These are phyloP conservation scores for Cotesia glomerata DNA, from an alignment of 1,140 invertebrate genomes.

Conservation along the genomic window DNA sequence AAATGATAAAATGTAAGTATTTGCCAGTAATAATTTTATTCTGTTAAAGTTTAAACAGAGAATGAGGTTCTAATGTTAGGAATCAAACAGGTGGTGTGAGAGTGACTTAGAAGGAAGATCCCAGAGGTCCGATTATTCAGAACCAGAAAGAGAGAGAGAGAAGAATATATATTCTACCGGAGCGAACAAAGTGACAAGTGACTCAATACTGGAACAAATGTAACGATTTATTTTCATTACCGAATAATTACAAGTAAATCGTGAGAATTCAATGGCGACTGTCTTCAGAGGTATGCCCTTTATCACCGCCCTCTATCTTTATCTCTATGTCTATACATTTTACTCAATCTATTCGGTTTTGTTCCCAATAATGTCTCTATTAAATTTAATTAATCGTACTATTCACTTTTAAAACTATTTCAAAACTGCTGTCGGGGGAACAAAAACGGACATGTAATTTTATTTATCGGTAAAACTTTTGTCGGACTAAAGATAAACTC, in stretches of 20 bases:
- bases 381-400: too few relatives aligned
- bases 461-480: too few relatives aligned
- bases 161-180: background rate
- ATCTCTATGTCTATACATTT: background rate
- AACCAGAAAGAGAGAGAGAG: background rate
- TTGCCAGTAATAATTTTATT: background rate
- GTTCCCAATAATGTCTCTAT: too few relatives aligned
- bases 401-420: too few relatives aligned
- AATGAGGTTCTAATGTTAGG: background rate
- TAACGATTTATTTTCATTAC: conserved; percentile 61
- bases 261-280: conserved; percentile 13
- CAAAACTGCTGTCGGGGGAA: too few relatives aligned
- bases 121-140: background rate
- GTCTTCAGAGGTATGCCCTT: background rate
- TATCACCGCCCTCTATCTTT: background rate
- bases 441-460: too few relatives aligned
- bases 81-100: conserved; percentile 51
- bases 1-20: too few relatives aligned
- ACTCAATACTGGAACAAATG: conserved; percentile 41
- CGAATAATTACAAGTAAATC: conserved; percentile 45
- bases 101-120: background rate
- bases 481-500: too few relatives aligned
- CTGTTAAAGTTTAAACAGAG: background rate
- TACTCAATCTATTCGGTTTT: background rate
- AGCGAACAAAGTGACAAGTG: background rate